These are phyloP conservation scores for Anseranas semipalmata DNA, from an alignment of 2,113 vertebrate genomes.

Conservation along the genomic window DNA sequence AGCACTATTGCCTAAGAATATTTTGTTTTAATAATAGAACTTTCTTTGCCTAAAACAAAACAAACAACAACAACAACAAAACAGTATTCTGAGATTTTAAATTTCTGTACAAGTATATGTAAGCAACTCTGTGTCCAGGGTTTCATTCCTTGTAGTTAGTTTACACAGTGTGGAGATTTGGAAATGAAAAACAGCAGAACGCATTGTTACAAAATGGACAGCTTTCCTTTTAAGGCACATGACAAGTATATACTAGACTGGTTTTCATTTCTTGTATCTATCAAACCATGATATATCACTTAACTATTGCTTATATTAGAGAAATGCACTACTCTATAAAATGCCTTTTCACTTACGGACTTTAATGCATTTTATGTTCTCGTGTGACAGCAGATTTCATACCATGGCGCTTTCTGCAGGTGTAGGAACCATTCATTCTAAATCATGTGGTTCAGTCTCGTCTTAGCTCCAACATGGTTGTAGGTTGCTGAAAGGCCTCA, in stretches of 20 bases:
- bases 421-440: background rate
- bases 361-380: background rate
- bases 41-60: background rate
- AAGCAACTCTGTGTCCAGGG: background rate
- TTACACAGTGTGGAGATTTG: background rate
- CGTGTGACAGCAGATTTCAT: background rate
- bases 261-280: background rate
- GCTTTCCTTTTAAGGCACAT: background rate
- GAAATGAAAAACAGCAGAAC: background rate
- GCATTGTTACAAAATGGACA: background rate
- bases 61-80: no score
- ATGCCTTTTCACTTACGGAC: background rate
- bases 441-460: background rate
- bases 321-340: background rate
- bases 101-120: background rate
- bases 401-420: fast-evolving
- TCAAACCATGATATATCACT: background rate
- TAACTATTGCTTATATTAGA: background rate
- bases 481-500: background rate
- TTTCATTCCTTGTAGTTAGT: background rate
- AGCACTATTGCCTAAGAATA: background rate
- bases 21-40: background rate
- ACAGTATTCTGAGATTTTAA: background rate
- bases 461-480: background rate
- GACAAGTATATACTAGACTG: background rate